phyloP scores from a whole-genome alignment of 2,888 invertebrate genomes.

The Microctonus hyperodae region DNA sequence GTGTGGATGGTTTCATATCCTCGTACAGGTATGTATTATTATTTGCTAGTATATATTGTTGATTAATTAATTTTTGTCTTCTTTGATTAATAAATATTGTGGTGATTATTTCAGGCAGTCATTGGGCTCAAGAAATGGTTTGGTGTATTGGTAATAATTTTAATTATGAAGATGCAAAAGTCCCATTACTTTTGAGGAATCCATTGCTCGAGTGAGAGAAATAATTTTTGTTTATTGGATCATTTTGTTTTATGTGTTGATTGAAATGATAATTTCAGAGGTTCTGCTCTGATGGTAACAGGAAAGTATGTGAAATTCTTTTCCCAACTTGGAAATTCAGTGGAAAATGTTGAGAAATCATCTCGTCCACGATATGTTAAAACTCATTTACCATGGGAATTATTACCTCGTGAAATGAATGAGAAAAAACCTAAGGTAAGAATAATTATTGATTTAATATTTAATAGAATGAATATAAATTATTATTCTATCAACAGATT shows the following conservation, averaged over 20 bases:
- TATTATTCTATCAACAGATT: conserved; percentile 66
- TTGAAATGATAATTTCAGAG: conserved; percentile 40
- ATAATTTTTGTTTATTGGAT: background rate
- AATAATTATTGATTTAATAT: conserved; percentile 1
- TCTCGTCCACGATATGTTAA: conserved; percentile 78
- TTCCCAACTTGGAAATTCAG: conserved; percentile 71
- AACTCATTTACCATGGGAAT: conserved; percentile 76
- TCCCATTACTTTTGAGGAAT: conserved; percentile 68
- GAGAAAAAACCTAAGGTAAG: conserved; percentile 77
- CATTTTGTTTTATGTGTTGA: background rate
- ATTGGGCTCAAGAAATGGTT: conserved; percentile 94
- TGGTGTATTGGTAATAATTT: conserved; percentile 86
- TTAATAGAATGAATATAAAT: background rate
- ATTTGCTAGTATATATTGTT: background rate
- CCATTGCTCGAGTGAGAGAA: conserved; percentile 58
- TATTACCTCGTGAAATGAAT: conserved; percentile 69
- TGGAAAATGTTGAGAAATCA: conserved; percentile 73
- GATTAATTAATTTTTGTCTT: conserved; percentile 1
- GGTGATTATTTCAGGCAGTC: conserved; percentile 81
- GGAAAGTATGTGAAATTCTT: conserved; percentile 56
- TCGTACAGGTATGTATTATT: conserved; percentile 73
- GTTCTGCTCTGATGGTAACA: conserved; percentile 54
- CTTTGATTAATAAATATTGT: background rate
- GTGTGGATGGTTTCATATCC: conserved; percentile 90
- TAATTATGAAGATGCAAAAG: conserved; percentile 77